Base-by-base conservation (phyloP, 2,888 invertebrate genomes). In the Leptopilina myrica region DNA sequence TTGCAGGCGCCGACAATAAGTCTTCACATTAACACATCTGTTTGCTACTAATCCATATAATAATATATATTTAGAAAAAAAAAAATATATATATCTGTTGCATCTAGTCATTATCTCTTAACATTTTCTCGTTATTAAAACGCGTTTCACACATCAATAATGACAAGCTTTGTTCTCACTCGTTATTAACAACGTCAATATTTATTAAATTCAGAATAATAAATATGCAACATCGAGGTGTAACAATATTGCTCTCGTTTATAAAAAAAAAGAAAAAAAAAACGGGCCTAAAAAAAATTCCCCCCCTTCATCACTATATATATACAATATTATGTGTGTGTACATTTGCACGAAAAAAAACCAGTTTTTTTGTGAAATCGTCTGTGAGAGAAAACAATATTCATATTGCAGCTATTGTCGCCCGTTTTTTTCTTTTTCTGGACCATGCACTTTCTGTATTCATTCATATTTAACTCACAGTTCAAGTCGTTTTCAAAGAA, bases 1-100 rank as follows among this genome's bases (percentile, higher is more conserved):
- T 92, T 92, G 90, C 91, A 92, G 91, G 92, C 91, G 91, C 92
- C 92, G 92, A 91, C 91, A 91, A 92, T 92, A 91, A 91, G 90
- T 91, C 90, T 91, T 88, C 91, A 90, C 91, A 90, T 90, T 91
- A 91, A 91, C 89, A 89, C 90, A 89, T 86, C 89, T 89, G 87
- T 87, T 89, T 87, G 88, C 90, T 90, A 91, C 89, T 91, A 90
- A 90, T 87, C 86, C 84, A 49, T 49, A 49, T 43, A 43, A 20
- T 43, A 43, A 43, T 43, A 43, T 43, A 43, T 43, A 43, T 43
- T 8, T 43, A 3, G 1, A 43, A 43, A 43, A 43, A 43, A 43
- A 43, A 7, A 43, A 7, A 43, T 43, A 43, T 33, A 82, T 84
- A 83, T 87, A 88, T 85, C 83, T 84, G 88, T 89, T 88, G 86